Evolutionary conservation across 1,140 invertebrate genomes (phyloP), one percentile per base, ranked within the genome.

Genomic region (Samia ricini): DNA sequence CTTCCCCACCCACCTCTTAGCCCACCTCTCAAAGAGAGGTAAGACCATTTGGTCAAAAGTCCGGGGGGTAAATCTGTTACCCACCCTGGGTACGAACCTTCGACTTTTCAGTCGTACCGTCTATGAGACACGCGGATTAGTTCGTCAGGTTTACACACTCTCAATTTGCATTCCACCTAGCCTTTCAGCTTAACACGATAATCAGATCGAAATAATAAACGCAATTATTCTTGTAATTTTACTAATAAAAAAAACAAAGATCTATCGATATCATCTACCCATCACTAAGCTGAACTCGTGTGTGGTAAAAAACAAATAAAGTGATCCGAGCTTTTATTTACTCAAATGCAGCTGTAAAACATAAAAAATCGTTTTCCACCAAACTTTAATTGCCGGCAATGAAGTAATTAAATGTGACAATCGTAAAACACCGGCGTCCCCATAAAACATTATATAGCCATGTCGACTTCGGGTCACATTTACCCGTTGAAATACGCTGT

Each of bases 331-430:
- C 72, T 83, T 89, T 89, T 89, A 88, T 87, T 85, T 84, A 81
- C 80, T 76, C 79, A 88, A 87, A 89, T 83, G 78, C 72, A 82
- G 83, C 79, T 83, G 81, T 89, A 87, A 88, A 89, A 85, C 73
- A 76, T 77, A 85, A 87, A 87, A 89, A 89, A 86, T 74, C 76
- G 61, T 74, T 84, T 84, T 87, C 83, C 72, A 82, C 83, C 75
- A 83, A 88, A 89, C 76, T 83, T 88, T 89, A 89, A 89, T 88
- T 87, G 84, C 84, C 69, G 63, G 78, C 85, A 88, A 86, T 89
- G 81, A 88, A 89, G 79, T 87, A 89, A 89, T 89, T 89, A 89
- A 89, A 89, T 81, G 80, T 86, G 87, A 89, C 87, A 89, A 83
- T 88, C 87, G 84, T 89, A 89, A 88, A 89, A 83, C 82, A 86